Conservation (phyloP, 2,888 invertebrate species). For the Dusona sp. region DNA sequence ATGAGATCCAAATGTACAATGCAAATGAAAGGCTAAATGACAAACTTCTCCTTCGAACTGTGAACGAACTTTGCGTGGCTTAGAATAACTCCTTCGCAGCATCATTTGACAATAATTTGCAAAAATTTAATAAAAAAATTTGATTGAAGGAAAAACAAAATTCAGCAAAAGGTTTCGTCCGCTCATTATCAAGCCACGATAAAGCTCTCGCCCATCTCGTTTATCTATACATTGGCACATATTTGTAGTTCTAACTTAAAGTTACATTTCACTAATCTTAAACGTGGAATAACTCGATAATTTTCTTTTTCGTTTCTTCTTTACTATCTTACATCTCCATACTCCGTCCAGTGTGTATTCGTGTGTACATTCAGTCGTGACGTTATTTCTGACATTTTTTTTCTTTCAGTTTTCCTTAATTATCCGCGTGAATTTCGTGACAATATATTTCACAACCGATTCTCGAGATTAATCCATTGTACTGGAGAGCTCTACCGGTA, state of each 20-base stretch:
- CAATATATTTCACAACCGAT: slow-evolving; percentile 57
- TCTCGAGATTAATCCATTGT: slow-evolving; percentile 20
- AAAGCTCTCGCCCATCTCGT: slow-evolving; percentile 44
- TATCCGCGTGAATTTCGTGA: slow-evolving; percentile 21
- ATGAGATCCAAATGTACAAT: not conserved
- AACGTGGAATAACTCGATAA: slow-evolving; percentile 48
- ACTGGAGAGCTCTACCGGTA: slow-evolving; percentile 36
- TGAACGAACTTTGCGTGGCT: slow-evolving; percentile 52
- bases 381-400: not conserved
- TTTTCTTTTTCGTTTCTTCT: slow-evolving; percentile 42
- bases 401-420: not conserved
- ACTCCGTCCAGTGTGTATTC: slow-evolving; percentile 31
- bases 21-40: slow-evolving; percentile 2
- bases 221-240: slow-evolving; percentile 66
- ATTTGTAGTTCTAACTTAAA: slow-evolving; percentile 60
- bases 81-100: not conserved
- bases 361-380: slow-evolving; percentile 59
- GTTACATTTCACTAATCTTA: slow-evolving; percentile 50
- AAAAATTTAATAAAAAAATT: not conserved
- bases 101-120: not conserved
- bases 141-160: not conserved
- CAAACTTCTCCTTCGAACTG: slow-evolving; percentile 17
- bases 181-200: slow-evolving; percentile 41
- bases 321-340: slow-evolving; percentile 63
- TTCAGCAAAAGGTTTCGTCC: not conserved